Percentiles rank a stretch among this genome's conserved stretches.
Conservation (phyloP, 2,113 vertebrate species). For the Antechinus flavipes region DNA sequence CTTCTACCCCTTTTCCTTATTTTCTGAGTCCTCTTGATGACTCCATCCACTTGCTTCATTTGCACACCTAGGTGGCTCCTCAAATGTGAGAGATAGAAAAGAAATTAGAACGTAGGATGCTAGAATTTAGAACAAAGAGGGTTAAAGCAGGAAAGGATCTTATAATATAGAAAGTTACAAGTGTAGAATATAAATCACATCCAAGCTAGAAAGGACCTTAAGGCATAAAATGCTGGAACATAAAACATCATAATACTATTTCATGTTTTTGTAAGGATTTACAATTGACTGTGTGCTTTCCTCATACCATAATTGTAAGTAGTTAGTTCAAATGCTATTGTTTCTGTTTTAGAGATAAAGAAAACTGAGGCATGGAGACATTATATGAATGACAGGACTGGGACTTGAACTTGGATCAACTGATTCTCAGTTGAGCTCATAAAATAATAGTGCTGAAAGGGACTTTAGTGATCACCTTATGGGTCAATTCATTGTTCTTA, state of each 20-base stretch:
- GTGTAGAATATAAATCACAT: neutral
- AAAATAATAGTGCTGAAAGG: neutral
- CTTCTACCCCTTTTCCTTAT: constrained; percentile 12
- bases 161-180: neutral
- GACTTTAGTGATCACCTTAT: neutral
- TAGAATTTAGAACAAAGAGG: neutral
- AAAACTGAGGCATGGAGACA: neutral
- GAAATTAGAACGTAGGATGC: neutral
- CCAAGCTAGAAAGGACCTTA: neutral
- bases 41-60: constrained; percentile 17
- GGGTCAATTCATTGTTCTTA: neutral
- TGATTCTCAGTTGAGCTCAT: neutral
- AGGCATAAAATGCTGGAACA: neutral
- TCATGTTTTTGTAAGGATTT: neutral
- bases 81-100: neutral
- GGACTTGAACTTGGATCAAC: neutral
- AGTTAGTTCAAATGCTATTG: neutral
- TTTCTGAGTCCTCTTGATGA: constrained; percentile 27
- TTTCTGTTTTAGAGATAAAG: neutral
- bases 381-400: neutral
- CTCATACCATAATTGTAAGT: neutral
- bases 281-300: neutral
- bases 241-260: neutral
- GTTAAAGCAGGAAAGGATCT: neutral
- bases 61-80: neutral